Conservation (phyloP, 2,113 vertebrate species). For the Pitta sordida region DNA sequence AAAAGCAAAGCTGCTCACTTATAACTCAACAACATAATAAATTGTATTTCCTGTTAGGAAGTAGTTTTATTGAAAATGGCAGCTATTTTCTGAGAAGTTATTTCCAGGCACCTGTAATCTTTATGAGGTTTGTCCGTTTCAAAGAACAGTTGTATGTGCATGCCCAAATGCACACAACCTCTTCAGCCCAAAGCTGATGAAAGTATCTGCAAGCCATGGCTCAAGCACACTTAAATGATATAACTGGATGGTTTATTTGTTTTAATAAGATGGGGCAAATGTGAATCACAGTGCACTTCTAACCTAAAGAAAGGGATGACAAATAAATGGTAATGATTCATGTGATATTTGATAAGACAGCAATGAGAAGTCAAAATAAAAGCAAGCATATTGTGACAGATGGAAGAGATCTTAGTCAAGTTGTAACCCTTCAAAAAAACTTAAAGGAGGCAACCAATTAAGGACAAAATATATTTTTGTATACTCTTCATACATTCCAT, state of each 20-base stretch:
- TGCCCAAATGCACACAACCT: constrained; percentile 68
- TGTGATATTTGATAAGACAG: constrained; percentile 75
- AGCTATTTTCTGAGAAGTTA: constrained; percentile 70
- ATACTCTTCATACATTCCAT: constrained; percentile 58
- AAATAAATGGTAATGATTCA: constrained; percentile 75
- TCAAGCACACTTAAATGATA: constrained; percentile 47
- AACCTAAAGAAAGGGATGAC: constrained; percentile 66
- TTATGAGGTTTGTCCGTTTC: constrained; percentile 80
- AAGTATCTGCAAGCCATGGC: constrained; percentile 73
- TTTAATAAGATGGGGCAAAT: constrained; percentile 63
- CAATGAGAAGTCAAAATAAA: constrained; percentile 75
- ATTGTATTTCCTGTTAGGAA: constrained; percentile 70
- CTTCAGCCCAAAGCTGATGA: constrained; percentile 74
- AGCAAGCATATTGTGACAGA: constrained; percentile 75
- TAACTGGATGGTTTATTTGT: constrained; percentile 72
- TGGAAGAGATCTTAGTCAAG: constrained; percentile 73
- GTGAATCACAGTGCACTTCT: constrained; percentile 73
- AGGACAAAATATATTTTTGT: constrained; percentile 65
- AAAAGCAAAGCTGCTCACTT: constrained; percentile 12
- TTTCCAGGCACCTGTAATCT: constrained; percentile 75
- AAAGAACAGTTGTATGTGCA: constrained; percentile 70
- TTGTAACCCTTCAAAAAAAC: constrained; percentile 61
- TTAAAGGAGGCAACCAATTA: constrained; percentile 75
- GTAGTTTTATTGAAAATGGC: constrained; percentile 72
- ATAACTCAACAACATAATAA: constrained; percentile 54